Evolutionary conservation across 2,113 vertebrate genomes (phyloP).

Genomic region (Fregetta grallaria): DNA sequence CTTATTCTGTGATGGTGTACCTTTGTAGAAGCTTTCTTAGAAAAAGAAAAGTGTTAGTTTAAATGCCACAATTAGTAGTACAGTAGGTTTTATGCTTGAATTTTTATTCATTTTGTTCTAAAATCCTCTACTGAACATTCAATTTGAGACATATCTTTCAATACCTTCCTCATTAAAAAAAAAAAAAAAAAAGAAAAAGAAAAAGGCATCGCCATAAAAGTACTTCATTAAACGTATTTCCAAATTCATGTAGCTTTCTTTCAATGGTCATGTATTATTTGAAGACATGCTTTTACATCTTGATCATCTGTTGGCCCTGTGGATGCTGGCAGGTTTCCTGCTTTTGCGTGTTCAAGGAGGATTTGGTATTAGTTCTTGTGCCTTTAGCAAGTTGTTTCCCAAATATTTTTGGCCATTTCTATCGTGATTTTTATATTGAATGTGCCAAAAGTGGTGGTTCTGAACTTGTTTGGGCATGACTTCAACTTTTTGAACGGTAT

Average conservation of each 20-base stretch:
- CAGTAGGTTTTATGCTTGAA: neutral
- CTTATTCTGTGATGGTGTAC: neutral
- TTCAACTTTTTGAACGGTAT: neutral
- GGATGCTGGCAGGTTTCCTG: neutral
- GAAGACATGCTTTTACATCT: neutral
- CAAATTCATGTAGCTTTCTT: neutral
- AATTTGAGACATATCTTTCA: neutral
- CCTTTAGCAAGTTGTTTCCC: constrained; percentile 12
- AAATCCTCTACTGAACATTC: neutral
- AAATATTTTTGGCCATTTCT: constrained; percentile 7
- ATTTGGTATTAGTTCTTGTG: neutral
- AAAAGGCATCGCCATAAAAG: neutral
- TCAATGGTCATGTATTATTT: neutral
- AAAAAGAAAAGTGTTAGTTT: neutral
- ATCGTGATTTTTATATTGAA: neutral
- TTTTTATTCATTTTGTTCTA: neutral
- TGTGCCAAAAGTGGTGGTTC: neutral
- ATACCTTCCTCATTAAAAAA: neutral
- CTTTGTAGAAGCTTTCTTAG: neutral
- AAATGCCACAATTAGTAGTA: neutral
- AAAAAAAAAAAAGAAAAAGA: too few species aligned
- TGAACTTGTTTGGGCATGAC: constrained; percentile 10
- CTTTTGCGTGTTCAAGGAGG: neutral
- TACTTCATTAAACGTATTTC: neutral
- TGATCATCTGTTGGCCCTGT: neutral